Base-by-base conservation (phyloP, 2,888 invertebrate species). In the Zaprionus lineosus region DNA sequence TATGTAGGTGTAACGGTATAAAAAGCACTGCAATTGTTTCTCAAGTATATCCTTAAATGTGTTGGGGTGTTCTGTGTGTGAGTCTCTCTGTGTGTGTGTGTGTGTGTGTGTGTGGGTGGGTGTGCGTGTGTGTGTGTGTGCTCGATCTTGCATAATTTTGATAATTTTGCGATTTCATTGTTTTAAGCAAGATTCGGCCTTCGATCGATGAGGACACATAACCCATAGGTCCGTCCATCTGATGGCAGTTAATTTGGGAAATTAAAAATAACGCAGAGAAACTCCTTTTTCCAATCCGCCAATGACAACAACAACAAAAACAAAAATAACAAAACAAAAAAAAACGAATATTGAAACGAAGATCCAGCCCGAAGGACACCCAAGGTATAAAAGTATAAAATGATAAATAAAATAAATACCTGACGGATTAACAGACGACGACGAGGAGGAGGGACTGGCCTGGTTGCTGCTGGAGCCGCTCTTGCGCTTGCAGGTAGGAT, bases 401-500 rank as follows among this genome's bases (percentile, higher is more conserved):
- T 21, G 8, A 34, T 51, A 57, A 60, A 41, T 44, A 62, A 68
- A 82, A 72, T 87, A 88, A 87, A 88, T 88, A 89, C 89, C 89
- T 89, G 88, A 87, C 82, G 89, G 89, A 86, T 88, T 84, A 73
- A 87, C 87, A 60, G 88, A 78, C 61, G 87, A 79, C 16, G 87
- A 63, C 58, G 86, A 82, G 3, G 86, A 64, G 12, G 87, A 81
- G 33, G 83, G 64, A 39, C 71, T 79, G 8, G 78, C 78, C 61
- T 74, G 64, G 56, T 64, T 64, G 61, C 11, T 63, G 37, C 21
- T 64, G 40, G 77, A 74, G 56, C 79, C 83, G 47, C 77, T 71
- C 65, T 87, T 90, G 88, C 91, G 93, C 83, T 92, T 92, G 88
- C 94, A 94, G 9, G 93, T 94, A 18, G 94, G 94, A 87, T 94